A percentile compares a stretch with the other conserved stretches of the same genome.
These are phyloP conservation scores for Oryzias javanicus DNA, from an alignment of 2,113 vertebrate genomes.

Conservation along the genomic window DNA sequence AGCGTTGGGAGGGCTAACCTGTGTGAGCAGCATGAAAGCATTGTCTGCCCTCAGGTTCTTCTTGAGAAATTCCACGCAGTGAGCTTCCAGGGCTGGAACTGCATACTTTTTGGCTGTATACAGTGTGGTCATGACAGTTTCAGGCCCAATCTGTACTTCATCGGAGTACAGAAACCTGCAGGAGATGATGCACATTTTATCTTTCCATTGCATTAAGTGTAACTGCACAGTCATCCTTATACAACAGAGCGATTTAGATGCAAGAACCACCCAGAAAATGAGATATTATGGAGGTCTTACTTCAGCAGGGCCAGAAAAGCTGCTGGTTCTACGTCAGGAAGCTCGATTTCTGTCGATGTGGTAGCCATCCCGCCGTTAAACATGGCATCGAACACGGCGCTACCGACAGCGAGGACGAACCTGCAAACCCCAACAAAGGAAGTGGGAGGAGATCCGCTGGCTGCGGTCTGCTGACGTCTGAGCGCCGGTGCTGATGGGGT, in stretches of 20 bases:
- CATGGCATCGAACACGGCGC: slow-evolving; percentile 95
- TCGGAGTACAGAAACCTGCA: slow-evolving; percentile 96
- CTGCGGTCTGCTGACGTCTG: neutral
- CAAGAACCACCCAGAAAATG: neutral
- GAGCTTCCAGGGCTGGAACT: slow-evolving; percentile 93
- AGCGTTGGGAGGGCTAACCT: slow-evolving; percentile 73
- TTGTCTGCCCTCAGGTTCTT: slow-evolving; percentile 97
- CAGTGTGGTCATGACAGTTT: slow-evolving; percentile 97
- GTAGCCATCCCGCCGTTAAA: slow-evolving; percentile 98
- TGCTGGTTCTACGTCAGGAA: slow-evolving; percentile 94
- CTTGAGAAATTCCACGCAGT: slow-evolving; percentile 96
- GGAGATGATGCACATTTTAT: neutral
- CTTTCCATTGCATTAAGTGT: too few relatives aligned
- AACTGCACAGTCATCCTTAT: neutral
- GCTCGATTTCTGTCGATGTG: slow-evolving; percentile 94
- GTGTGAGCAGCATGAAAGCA: slow-evolving; percentile 95
- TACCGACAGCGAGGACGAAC: slow-evolving; percentile 95
- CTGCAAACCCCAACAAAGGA: slow-evolving; percentile 62
- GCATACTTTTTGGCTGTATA: slow-evolving; percentile 98
- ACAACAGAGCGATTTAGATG: neutral
- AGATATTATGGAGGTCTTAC: slow-evolving; percentile 67
- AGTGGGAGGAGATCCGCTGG: neutral
- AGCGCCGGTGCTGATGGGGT: neutral
- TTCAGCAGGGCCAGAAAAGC: slow-evolving; percentile 93
- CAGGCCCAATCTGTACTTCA: slow-evolving; percentile 95